phyloP scores from a whole-genome alignment of 2,797 vertebrate genomes.

The Holocentrus rufus region DNA sequence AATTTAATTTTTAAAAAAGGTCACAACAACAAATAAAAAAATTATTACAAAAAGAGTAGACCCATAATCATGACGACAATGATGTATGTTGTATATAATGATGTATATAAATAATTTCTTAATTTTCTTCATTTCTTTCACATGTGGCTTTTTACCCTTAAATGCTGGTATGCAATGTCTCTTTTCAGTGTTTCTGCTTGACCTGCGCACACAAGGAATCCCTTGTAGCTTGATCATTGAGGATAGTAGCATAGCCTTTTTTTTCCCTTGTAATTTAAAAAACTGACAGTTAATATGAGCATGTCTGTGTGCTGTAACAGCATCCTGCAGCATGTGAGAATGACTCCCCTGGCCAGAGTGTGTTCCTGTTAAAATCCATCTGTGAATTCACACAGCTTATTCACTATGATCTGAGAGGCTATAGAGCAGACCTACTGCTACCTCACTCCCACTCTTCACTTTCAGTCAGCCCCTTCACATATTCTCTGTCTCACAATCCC shows the following conservation, averaged over 20 bases:
- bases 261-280: constrained; percentile 39
- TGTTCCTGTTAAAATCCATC: constrained; percentile 72
- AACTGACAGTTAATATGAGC: constrained; percentile 5
- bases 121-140: background rate
- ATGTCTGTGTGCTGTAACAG: constrained; percentile 46
- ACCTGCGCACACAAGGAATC: constrained; percentile 19
- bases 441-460: constrained; percentile 42
- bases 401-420: constrained; percentile 52
- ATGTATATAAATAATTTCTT: too few relatives aligned
- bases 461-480: constrained; percentile 44
- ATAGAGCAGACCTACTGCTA: constrained; percentile 54
- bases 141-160: background rate
- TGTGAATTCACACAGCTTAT: constrained; percentile 60
- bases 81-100: too few relatives aligned
- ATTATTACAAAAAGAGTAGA: too few relatives aligned
- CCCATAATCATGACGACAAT: too few relatives aligned
- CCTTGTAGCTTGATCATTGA: background rate
- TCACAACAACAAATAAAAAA: too few relatives aligned
- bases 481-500: constrained; percentile 52
- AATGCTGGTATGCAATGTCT: background rate
- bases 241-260: background rate
- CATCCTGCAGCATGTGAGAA: constrained; percentile 51
- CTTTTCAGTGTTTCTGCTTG: background rate
- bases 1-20: too few relatives aligned
- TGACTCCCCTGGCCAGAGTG: constrained; percentile 57